phyloP scores from a whole-genome alignment of 2,797 vertebrate species.

The Champsocephalus gunnari region DNA sequence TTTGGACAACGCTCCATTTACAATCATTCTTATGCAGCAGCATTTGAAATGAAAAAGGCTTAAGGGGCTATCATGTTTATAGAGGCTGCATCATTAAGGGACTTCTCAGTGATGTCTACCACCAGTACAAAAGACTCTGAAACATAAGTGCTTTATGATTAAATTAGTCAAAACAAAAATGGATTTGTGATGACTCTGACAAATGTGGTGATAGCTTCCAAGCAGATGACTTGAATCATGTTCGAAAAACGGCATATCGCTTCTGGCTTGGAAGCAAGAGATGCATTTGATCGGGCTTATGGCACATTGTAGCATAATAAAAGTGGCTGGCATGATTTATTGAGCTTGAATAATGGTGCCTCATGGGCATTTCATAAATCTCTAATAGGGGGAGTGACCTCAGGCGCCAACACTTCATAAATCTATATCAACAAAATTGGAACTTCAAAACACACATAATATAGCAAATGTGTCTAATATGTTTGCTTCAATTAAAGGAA shows the following conservation, averaged over 20 bases:
- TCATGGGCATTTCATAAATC: slow-evolving; percentile 86
- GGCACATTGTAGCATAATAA: slow-evolving; percentile 72
- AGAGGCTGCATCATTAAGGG: slow-evolving; percentile 59
- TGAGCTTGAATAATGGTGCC: slow-evolving; percentile 76
- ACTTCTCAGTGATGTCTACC: slow-evolving; percentile 45
- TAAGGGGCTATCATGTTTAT: slow-evolving; percentile 55
- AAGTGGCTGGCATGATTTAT: slow-evolving; percentile 82
- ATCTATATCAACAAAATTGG: slow-evolving; percentile 82
- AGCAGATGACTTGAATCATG: slow-evolving; percentile 51
- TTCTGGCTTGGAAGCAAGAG: slow-evolving; percentile 59
- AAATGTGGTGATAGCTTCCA: slow-evolving; percentile 38
- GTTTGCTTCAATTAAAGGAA: slow-evolving; percentile 76
- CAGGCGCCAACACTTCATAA: slow-evolving; percentile 83
- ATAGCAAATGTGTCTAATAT: slow-evolving; percentile 71
- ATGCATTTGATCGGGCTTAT: slow-evolving; percentile 74
- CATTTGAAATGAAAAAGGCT: slow-evolving; percentile 58
- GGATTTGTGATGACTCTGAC: slow-evolving; percentile 46
- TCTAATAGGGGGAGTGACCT: slow-evolving; percentile 81
- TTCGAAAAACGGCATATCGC: slow-evolving; percentile 28
- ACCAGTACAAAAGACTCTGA: slow-evolving; percentile 26
- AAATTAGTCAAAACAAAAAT: slow-evolving; percentile 46
- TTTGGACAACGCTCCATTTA: slow-evolving; percentile 49
- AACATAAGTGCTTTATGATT: slow-evolving; percentile 50
- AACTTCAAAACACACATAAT: slow-evolving; percentile 78
- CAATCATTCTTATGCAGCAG: slow-evolving; percentile 46